Conservation (phyloP, 2,888 invertebrate species). For the Dyspetes luteomarginatus region DNA sequence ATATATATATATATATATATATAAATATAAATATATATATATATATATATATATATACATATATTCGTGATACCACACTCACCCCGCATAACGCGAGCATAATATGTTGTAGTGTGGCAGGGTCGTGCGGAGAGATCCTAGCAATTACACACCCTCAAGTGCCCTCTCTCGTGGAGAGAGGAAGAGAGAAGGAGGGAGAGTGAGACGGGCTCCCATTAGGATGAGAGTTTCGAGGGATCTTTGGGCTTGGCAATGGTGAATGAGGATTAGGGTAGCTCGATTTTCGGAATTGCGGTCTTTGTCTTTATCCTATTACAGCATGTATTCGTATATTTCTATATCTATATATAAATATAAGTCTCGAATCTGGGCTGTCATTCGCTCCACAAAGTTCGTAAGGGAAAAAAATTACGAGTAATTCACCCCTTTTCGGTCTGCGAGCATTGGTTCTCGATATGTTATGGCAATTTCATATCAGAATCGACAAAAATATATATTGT, state of each 20-base stretch:
- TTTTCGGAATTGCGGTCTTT: slow-evolving; percentile 74
- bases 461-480: slow-evolving; percentile 63
- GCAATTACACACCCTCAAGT: slow-evolving; percentile 83
- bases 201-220: slow-evolving; percentile 82
- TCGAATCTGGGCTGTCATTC: slow-evolving; percentile 4
- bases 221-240: slow-evolving; percentile 79
- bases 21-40: too few relatives aligned
- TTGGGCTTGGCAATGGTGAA: slow-evolving; percentile 72
- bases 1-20: too few relatives aligned
- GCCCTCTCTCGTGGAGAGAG: slow-evolving; percentile 71
- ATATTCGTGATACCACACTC: slow-evolving; percentile 63
- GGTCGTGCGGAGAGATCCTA: slow-evolving; percentile 80
- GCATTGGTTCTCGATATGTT: slow-evolving; percentile 74
- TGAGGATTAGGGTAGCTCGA: slow-evolving; percentile 69
- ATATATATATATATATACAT: slow-evolving; percentile 3
- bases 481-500: not conserved
- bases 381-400: not conserved
- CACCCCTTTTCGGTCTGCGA: slow-evolving; percentile 13
- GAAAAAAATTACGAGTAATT: not conserved
- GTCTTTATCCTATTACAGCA: slow-evolving; percentile 42
- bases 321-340: not conserved
- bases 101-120: slow-evolving; percentile 80
- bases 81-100: slow-evolving; percentile 75
- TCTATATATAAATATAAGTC: not conserved
- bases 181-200: slow-evolving; percentile 1